phyloP scores from a whole-genome alignment of 2,797 vertebrate genomes.

The Lindbergichthys nudifrons region DNA sequence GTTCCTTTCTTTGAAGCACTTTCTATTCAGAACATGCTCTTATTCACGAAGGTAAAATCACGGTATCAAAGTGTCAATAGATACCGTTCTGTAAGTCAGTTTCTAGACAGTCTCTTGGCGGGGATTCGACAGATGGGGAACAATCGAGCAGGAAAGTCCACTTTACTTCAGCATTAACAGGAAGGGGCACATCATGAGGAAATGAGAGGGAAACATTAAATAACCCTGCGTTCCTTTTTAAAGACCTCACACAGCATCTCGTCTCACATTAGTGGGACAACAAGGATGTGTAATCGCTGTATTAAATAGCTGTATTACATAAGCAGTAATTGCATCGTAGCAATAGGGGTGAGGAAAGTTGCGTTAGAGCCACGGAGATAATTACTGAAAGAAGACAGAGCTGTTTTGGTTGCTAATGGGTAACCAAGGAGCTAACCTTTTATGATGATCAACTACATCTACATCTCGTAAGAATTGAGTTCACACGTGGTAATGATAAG shows the following conservation, averaged over 20 bases:
- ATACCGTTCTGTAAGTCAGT: neutral
- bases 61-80: neutral
- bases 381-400: constrained; percentile 19
- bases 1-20: neutral
- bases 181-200: constrained; percentile 9
- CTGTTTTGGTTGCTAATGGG: constrained; percentile 39
- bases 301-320: constrained; percentile 34
- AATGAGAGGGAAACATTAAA: neutral
- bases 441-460: constrained; percentile 11
- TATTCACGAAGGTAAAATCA: neutral
- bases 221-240: neutral
- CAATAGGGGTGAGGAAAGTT: constrained; percentile 33
- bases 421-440: constrained; percentile 44
- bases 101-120: neutral
- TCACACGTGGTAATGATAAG: constrained; percentile 14
- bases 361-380: constrained; percentile 20
- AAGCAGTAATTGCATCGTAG: constrained; percentile 44
- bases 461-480: neutral
- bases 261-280: constrained; percentile 26
- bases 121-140: constrained; percentile 4
- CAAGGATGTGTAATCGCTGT: constrained; percentile 11
- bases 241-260: constrained; percentile 13
- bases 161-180: constrained; percentile 14
- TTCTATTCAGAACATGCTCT: neutral
- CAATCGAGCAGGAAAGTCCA: neutral